Percentiles rank a stretch among this genome's conserved stretches.
Evolutionary conservation across 1,140 invertebrate species (phyloP).

Genomic region (Grapholita molesta): DNA sequence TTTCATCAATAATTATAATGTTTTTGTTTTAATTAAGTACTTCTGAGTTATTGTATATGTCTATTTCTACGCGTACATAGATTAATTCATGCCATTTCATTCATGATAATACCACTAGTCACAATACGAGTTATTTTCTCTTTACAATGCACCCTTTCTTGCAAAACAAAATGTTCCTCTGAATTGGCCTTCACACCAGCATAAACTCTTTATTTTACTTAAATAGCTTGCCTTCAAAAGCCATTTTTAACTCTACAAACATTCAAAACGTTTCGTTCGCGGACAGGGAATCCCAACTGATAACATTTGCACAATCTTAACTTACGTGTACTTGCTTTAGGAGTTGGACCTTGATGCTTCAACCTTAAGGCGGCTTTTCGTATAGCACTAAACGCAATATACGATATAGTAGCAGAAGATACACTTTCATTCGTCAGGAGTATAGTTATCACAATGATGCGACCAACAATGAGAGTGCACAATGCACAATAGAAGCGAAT

Average conservation of each 20-base stretch:
- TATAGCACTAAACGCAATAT: background rate
- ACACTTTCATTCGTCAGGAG: background rate
- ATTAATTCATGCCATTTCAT: no score
- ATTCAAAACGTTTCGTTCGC: background rate
- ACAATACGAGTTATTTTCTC: no score
- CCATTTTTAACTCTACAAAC: background rate
- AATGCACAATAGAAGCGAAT: slow-evolving; percentile 23
- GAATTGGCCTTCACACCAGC: background rate
- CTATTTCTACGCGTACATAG: no score
- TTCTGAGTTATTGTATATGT: no score
- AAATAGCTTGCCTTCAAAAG: background rate
- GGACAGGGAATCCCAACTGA: background rate
- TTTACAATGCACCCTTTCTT: background rate
- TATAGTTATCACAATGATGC: slow-evolving; percentile 8
- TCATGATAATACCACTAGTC: no score
- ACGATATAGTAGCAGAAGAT: background rate
- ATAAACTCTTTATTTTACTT: background rate
- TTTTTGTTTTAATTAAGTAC: no score
- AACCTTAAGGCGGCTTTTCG: background rate
- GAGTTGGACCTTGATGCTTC: background rate
- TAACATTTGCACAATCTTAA: background rate
- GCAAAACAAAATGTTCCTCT: background rate
- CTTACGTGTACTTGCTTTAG: background rate
- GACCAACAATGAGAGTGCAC: slow-evolving; percentile 22
- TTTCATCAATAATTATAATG: no score